Evolutionary conservation across 2,797 vertebrate species (phyloP), one percentile per base, ranked within the genome.

Genomic region (Cossypha caffra): DNA sequence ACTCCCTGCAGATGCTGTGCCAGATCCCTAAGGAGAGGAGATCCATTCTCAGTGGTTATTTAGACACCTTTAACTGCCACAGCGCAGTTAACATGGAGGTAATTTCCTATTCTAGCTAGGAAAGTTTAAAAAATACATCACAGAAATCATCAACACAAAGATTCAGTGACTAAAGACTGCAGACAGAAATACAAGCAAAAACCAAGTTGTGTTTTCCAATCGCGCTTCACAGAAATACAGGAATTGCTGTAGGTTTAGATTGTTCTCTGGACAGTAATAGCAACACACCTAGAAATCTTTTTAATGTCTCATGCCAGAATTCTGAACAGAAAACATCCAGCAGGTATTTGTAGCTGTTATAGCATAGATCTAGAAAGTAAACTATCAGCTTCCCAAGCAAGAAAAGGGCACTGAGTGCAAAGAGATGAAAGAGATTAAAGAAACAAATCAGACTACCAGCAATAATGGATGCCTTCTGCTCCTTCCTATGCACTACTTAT

Each of bases 351-450:
- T 42, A 67, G 37, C 48, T n/a, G 16, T 38, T 87, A 80, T 3
- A 40, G 24, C 66, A 64, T 4, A 77, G 45, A 50, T 72, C 75
- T 72, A 64, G 33, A 79, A 89, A 52, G 42, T 50, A 54, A 89
- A 94, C 47, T 51, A n/a, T 62, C 23, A 1, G 17, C 73, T 77
- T 83, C 38, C n/a, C 50, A 64, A 73, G 45, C 21, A 74, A 71
- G 52, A 29, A 88, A 83, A 74, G 31, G 43, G 11, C 50, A 86
- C 10, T 13, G 54, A 64, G 50, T 43, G 67, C 45, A 35, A 6
- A 50, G 25, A 52, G 69, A 92, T 76, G 71, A 82, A 81, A 88
- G 74, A 90, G 64, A 93, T 68, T 82, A 67, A 87, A 94, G 75
- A 85, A 62, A 69, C 73, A 94, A 94, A 91, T 72, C 69, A 88